A percentile compares a stretch with the other conserved stretches of the same genome.
These are phyloP conservation scores for Steatornis caripensis DNA, from an alignment of 2,113 vertebrate species.

Conservation along the genomic window DNA sequence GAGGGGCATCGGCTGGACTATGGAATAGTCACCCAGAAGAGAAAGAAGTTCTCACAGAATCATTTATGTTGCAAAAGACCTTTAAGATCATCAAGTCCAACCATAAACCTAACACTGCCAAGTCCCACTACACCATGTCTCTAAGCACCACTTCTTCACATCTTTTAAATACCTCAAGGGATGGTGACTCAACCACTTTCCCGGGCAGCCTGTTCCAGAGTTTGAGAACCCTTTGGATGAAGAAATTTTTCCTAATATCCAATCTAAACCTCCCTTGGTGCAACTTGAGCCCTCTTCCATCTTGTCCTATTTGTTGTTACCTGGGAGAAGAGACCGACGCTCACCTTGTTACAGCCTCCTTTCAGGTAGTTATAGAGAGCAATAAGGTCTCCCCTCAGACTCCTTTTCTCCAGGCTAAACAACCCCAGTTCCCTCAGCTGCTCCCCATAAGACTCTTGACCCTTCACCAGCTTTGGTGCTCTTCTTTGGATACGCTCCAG, in stretches of 20 bases:
- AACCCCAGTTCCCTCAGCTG: not conserved
- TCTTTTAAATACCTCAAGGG: not conserved
- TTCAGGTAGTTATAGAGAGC: not conserved
- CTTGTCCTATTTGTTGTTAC: not conserved
- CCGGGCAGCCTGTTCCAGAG: not conserved
- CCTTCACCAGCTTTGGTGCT: not conserved
- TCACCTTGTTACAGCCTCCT: not conserved
- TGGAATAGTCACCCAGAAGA: not conserved
- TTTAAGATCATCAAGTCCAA: not conserved
- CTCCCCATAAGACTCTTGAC: not conserved
- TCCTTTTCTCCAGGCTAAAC: not conserved
- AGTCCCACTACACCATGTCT: not conserved
- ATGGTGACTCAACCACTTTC: not conserved
- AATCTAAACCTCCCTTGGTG: not conserved
- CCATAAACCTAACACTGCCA: not conserved
- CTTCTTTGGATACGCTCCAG: not conserved
- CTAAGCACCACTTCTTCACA: not conserved
- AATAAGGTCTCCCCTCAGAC: not conserved
- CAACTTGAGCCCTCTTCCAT: not conserved
- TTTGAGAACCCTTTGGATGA: not conserved
- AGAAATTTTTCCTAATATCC: not conserved
- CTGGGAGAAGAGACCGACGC: not conserved
- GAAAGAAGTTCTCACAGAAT: not conserved
- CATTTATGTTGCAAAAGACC: not conserved
- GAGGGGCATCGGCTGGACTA: not conserved